These are phyloP conservation scores for Cyprinodon diabolis DNA, from an alignment of 2,797 vertebrate genomes.

Conservation along the genomic window DNA sequence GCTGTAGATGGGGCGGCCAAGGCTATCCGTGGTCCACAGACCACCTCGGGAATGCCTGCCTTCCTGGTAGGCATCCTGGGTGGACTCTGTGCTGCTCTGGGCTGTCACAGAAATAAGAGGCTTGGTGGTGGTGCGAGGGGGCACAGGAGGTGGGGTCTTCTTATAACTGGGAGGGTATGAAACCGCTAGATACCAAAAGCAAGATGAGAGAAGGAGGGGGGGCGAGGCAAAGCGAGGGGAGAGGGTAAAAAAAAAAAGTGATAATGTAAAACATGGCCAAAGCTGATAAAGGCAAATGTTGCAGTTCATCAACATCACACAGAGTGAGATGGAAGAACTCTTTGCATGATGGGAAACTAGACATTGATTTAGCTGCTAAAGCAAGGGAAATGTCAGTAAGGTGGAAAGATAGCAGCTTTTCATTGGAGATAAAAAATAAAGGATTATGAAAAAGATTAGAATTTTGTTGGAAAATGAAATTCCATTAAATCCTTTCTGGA, in stretches of 20 bases:
- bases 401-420: constrained; percentile 50
- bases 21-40: constrained; percentile 89
- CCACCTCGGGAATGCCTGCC: constrained; percentile 85
- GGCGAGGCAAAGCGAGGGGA: constrained; percentile 68
- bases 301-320: constrained; percentile 50
- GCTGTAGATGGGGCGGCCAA: constrained; percentile 88
- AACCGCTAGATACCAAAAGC: constrained; percentile 79
- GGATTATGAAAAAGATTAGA: constrained; percentile 45
- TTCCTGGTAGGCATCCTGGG: constrained; percentile 95
- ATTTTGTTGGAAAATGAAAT: constrained; percentile 61
- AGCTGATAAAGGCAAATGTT: constrained; percentile 52
- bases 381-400: constrained; percentile 39
- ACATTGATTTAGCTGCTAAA: constrained; percentile 21
- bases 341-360: constrained; percentile 42
- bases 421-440: constrained; percentile 39
- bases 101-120: constrained; percentile 98
- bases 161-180: constrained; percentile 93
- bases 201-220: constrained; percentile 72
- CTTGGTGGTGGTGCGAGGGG: constrained; percentile 94
- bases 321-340: constrained; percentile 47
- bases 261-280: constrained; percentile 60
- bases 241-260: constrained; percentile 62
- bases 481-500: constrained; percentile 53
- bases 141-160: constrained; percentile 96
- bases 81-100: constrained; percentile 99